Evolutionary conservation across 2,113 vertebrate genomes (phyloP).

Genomic region (Albula goreensis): DNA sequence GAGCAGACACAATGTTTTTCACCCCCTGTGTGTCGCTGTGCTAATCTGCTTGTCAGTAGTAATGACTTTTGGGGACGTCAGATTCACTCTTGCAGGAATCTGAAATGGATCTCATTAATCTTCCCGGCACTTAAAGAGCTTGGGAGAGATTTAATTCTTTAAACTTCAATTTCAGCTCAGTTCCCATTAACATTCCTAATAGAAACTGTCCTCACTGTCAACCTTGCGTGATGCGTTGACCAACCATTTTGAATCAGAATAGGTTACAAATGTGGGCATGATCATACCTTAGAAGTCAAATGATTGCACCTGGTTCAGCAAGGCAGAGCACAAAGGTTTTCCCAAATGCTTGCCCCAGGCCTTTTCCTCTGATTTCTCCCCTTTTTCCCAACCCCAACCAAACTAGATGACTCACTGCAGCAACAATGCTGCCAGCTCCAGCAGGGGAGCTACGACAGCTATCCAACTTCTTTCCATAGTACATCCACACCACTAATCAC

Average conservation of each 20-base stretch:
- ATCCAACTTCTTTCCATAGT: no score
- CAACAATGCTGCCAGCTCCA: no score
- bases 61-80: slow-evolving; percentile 53
- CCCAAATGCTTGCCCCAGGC: background rate
- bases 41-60: slow-evolving; percentile 55
- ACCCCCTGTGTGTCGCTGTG: background rate
- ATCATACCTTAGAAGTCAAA: slow-evolving; percentile 4
- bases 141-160: slow-evolving; percentile 48
- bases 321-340: background rate
- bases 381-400: no score
- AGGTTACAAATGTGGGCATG: background rate
- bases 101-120: slow-evolving; percentile 65
- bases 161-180: slow-evolving; percentile 43
- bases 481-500: no score
- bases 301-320: background rate
- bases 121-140: slow-evolving; percentile 47
- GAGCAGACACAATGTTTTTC: background rate
- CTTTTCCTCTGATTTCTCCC: background rate
- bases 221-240: background rate
- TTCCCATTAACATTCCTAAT: slow-evolving; percentile 12
- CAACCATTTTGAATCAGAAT: background rate
- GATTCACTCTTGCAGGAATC: slow-evolving; percentile 56
- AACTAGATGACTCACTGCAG: no score
- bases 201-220: slow-evolving; percentile 16
- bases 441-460: no score